Percentiles rank a stretch among this genome's conserved stretches.
Evolutionary conservation across 2,797 vertebrate species (phyloP).

Genomic region (Acridotheres tristis): DNA sequence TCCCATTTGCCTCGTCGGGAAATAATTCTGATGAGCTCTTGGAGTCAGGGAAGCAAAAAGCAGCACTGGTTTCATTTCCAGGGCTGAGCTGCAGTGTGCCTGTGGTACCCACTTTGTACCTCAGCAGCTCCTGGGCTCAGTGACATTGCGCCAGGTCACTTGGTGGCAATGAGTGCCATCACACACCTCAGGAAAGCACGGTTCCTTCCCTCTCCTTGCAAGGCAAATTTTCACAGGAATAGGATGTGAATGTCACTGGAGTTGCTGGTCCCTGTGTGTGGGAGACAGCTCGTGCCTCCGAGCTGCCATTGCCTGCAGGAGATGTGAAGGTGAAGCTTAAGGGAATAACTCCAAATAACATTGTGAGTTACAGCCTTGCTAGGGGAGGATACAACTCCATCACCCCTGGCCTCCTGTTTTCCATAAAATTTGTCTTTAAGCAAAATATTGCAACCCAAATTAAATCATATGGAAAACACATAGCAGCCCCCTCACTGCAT

Average conservation of each 20-base stretch:
- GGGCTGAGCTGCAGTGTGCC: not conserved
- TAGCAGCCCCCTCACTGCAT: not conserved
- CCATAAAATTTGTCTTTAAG: not conserved
- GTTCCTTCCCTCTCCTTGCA: not conserved
- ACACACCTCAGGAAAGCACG: not conserved
- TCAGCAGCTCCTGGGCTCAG: not conserved
- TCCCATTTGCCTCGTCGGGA: not conserved
- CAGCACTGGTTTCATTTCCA: not conserved
- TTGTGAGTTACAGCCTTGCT: not conserved
- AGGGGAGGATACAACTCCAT: fast-evolving
- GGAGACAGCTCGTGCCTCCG: not conserved
- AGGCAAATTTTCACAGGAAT: not conserved
- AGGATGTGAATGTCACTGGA: not conserved
- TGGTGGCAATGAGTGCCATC: not conserved
- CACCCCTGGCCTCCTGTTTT: not conserved
- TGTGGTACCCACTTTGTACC: not conserved
- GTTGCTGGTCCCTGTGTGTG: not conserved
- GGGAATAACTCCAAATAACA: not conserved
- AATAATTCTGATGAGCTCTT: not conserved
- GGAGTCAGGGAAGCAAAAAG: not conserved
- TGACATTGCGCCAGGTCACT: not conserved
- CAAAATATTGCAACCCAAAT: not conserved
- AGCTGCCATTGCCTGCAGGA: not conserved
- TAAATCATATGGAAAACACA: not conserved
- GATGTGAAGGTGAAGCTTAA: not conserved